Base-by-base conservation (phyloP, 2,113 vertebrate species). In the Herpetotheres cachinnans region DNA sequence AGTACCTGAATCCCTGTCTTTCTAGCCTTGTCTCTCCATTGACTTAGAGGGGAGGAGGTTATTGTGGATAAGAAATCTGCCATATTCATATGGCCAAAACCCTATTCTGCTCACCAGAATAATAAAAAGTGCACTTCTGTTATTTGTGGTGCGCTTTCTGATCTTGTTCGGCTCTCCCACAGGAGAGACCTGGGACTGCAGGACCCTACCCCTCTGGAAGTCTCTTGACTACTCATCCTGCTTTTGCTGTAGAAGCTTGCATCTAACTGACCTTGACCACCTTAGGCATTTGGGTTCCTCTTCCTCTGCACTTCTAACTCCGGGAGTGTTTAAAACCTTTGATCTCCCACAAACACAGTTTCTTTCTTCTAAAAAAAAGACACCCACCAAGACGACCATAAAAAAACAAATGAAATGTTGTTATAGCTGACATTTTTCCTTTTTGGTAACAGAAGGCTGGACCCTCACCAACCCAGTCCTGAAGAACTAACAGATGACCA, bases 381-480 rank as follows among this genome's bases (percentile, higher is more conserved):
- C 8, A 40, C 9, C 4, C 24, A 78, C 9, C 42, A 87, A 78
- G 25, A 87, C 79, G 38, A 12, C 30, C 16, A 38, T 40, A 18
- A 58, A 44, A 70, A 29, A n/a, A n/a, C n/a, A n/a, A n/a, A n/a
- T n/a, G n/a, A n/a, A 49, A 65, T 21, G 25, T 58, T 77, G 6
- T 46, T 85, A 49, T 10, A 73, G 40, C 70, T 94, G 76, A 61
- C 10, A 8, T 86, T 88, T 93, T 96, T 92, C 62, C 29, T 90
- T 87, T 89, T 67, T 89, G 9, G 16, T 93, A 91, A 71, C 91
- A 95, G 85, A 82, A 71, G 17, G 13, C 85, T 95, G 95, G 79
- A 88, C 59, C 77, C 47, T 70, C 71, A 27, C 50, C 50, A 67
- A 46, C 69, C 70, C 71, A 8, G 10, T 94, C 70, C 79, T 92